Base-by-base conservation (phyloP, 2,113 vertebrate species). In the Tragulus kanchil region DNA sequence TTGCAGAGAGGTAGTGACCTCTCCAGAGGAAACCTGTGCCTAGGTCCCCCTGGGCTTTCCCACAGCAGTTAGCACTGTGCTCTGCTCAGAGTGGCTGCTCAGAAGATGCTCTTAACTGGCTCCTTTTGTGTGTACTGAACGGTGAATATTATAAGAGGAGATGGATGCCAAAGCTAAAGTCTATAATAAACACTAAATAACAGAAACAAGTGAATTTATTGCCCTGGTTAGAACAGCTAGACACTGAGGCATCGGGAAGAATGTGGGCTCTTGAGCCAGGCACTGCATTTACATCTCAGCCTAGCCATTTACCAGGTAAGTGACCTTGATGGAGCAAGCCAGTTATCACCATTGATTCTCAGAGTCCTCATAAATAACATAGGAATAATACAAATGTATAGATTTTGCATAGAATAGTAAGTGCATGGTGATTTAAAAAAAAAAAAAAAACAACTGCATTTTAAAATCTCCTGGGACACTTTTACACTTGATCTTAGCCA, bases 341-440 rank as follows among this genome's bases (percentile, higher is more conserved):
- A 85, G 59, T 65, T 59, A 62, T 50, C 10, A 0, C 36, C 89
- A 65, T 36, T 31, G 61, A 95, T 84, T 54, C 26, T 69, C 67
- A 23, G 52, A 48, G 45, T n/a, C n/a, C 81, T 97, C 92, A 85
- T 95, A 92, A 97, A 96, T 93, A 95, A 95, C 93, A 64, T 25
- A 94, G 15, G 90, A 81, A 88, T 84, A 71, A 87, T 77, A 87
- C 28, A 85, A 92, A 95, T 81, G 48, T 77, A 96, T 94, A 96
- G 90, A 97, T 94, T 95, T 94, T 96, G 31, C 84, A 93, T 5
- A 89, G 87, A 92, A 93, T 93, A 94, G 54, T 89, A 97, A 94
- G 91, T 84, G 31, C 54, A 65, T 42, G 28, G 8, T 90, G 90
- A 87, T 89, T 97, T 17, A 73, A 84, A 93, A 36, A 36, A 36